phyloP scores from a whole-genome alignment of 2,113 vertebrate genomes.

The Balaeniceps rex region DNA sequence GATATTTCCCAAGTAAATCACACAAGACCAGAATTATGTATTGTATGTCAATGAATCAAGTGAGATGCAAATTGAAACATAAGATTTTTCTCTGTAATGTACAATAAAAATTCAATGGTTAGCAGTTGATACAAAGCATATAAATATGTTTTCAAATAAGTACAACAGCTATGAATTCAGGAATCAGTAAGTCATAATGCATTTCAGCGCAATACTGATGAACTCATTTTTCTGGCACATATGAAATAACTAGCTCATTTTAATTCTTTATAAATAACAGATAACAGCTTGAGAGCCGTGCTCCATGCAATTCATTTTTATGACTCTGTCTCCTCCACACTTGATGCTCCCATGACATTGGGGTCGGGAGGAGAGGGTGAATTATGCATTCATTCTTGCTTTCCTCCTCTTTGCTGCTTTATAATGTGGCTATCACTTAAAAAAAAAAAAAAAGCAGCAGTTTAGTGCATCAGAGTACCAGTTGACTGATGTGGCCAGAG shows the following conservation, averaged over 20 bases:
- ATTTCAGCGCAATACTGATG: conserved; percentile 19
- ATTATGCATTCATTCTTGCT: background rate
- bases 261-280: conserved; percentile 58
- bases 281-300: conserved; percentile 45
- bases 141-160: conserved; percentile 62
- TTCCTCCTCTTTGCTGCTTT: background rate
- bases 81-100: conserved; percentile 28
- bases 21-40: background rate
- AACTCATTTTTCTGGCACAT: background rate
- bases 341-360: background rate
- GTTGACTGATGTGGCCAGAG: conserved; percentile 35
- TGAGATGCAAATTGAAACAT: conserved; percentile 44
- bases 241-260: conserved; percentile 50
- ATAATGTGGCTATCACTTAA: background rate
- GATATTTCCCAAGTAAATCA: background rate
- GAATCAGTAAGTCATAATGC: conserved; percentile 41
- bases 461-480: background rate
- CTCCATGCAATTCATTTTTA: conserved; percentile 20
- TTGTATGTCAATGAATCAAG: background rate
- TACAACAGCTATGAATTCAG: conserved; percentile 38
- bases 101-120: conserved; percentile 64
- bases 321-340: background rate
- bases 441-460: background rate
- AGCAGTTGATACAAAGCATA: conserved; percentile 39
- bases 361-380: background rate